Percentiles rank a stretch among this genome's conserved stretches.
These are phyloP conservation scores for Cephus runcator DNA, from an alignment of 2,888 invertebrate genomes.

Conservation along the genomic window DNA sequence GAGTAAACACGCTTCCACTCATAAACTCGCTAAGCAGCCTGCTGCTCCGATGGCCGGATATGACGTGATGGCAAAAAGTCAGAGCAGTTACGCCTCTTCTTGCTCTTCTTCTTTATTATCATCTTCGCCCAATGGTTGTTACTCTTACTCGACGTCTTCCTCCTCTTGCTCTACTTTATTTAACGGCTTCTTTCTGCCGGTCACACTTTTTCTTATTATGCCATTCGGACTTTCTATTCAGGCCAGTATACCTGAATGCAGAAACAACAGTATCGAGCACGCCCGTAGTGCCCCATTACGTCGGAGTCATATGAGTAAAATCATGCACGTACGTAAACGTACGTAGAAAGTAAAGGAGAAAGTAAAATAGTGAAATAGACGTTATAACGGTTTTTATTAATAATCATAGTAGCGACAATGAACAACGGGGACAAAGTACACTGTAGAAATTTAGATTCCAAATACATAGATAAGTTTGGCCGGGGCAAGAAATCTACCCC, in stretches of 20 bases:
- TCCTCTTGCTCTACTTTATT: slow-evolving; percentile 4
- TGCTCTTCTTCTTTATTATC: slow-evolving; percentile 11
- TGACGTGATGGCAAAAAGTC: slow-evolving; percentile 52
- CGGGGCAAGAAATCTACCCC: background rate
- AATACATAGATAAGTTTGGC: background rate
- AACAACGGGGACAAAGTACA: background rate
- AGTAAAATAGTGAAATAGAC: background rate
- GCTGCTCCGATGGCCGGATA: slow-evolving; percentile 60
- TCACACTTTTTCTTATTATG: background rate
- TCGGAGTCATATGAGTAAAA: background rate
- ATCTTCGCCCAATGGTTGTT: slow-evolving; percentile 1
- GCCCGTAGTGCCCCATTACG: background rate
- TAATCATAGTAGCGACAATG: background rate
- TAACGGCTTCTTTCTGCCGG: background rate
- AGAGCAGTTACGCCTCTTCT: slow-evolving; percentile 7
- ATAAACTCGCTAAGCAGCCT: slow-evolving; percentile 39
- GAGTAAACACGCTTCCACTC: slow-evolving; percentile 56
- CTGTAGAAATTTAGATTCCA: background rate
- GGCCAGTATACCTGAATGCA: background rate
- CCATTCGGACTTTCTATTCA: background rate
- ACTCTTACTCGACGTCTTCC: background rate
- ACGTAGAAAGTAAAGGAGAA: background rate
- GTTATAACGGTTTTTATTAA: background rate
- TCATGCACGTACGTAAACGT: background rate
- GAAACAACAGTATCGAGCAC: background rate